phyloP scores from a whole-genome alignment of 2,113 vertebrate species.

The Onychostruthus taczanowskii region DNA sequence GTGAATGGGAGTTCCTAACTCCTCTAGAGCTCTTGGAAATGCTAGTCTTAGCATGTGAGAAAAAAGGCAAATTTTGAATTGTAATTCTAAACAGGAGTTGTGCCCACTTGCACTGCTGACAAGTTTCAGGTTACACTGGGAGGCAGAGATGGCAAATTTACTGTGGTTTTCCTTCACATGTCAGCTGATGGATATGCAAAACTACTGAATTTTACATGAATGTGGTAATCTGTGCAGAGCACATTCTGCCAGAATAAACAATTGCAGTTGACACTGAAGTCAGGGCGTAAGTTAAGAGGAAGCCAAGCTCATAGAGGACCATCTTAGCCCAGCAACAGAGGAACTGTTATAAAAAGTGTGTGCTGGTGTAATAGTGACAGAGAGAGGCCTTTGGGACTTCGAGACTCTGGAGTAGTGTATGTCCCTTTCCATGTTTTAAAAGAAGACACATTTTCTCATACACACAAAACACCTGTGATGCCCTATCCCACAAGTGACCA shows the following conservation, averaged over 20 bases:
- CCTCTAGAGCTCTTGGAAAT: background rate
- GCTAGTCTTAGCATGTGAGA: background rate
- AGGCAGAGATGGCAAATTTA: background rate
- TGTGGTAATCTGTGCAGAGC: background rate
- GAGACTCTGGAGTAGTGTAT: background rate
- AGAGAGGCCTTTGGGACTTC: background rate
- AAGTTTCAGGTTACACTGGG: background rate
- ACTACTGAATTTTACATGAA: background rate
- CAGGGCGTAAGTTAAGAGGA: background rate
- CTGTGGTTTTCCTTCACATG: background rate
- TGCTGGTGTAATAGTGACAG: background rate
- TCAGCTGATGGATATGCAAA: background rate
- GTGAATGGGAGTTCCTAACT: background rate
- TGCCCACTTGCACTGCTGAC: background rate
- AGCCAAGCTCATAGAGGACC: background rate
- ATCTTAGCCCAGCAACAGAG: background rate
- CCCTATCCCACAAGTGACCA: accelerated
- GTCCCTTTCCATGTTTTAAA: background rate
- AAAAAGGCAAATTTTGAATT: background rate
- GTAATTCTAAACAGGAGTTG: background rate
- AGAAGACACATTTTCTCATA: background rate
- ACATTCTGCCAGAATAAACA: slow-evolving; percentile 14
- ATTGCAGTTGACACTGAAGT: background rate
- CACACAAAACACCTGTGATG: background rate
- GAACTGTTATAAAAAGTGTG: background rate